Percentiles rank a stretch among this genome's conserved stretches.
Evolutionary conservation across 2,797 vertebrate species (phyloP).

Genomic region (Hippocampus kuda): DNA sequence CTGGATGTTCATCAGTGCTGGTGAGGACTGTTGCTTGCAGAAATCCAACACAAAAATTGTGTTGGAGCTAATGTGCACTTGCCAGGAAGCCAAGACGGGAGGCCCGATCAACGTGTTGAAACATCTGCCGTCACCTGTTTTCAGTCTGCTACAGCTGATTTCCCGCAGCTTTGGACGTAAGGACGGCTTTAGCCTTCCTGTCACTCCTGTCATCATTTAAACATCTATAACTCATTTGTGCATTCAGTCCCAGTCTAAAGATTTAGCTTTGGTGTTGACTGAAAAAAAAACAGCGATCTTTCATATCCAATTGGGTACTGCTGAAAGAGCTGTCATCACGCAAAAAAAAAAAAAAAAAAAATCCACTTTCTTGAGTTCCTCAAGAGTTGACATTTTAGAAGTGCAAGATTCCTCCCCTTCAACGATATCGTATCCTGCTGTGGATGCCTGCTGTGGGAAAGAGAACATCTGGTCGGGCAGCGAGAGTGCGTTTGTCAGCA

Average conservation of each 20-base stretch:
- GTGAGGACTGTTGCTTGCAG: no score
- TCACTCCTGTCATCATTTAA: slow-evolving; percentile 17
- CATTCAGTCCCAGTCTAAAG: slow-evolving; percentile 1
- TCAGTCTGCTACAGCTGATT: slow-evolving; percentile 39
- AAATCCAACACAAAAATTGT: no score
- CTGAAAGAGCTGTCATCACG: slow-evolving; percentile 26
- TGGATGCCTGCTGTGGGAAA: slow-evolving; percentile 42
- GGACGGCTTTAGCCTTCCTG: slow-evolving; percentile 11
- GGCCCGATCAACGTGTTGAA: slow-evolving; percentile 43
- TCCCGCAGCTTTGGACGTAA: slow-evolving; percentile 41
- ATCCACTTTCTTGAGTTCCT: slow-evolving; percentile 20
- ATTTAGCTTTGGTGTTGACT: slow-evolving; percentile 6
- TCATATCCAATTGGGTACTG: slow-evolving; percentile 14
- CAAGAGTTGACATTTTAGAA: slow-evolving; percentile 46
- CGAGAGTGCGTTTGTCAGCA: slow-evolving; percentile 40
- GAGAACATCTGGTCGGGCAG: slow-evolving; percentile 48
- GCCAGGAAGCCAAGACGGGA: slow-evolving; percentile 35
- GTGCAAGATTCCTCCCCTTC: slow-evolving; percentile 28
- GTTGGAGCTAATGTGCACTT: slow-evolving; percentile 6
- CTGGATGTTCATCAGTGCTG: no score
- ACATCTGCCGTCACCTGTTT: slow-evolving; percentile 34
- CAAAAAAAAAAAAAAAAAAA: background rate
- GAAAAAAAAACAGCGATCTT: background rate
- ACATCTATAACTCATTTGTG: background rate
- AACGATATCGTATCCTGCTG: slow-evolving; percentile 46